phyloP scores from a whole-genome alignment of 2,797 vertebrate genomes.

The Tinamus major region DNA sequence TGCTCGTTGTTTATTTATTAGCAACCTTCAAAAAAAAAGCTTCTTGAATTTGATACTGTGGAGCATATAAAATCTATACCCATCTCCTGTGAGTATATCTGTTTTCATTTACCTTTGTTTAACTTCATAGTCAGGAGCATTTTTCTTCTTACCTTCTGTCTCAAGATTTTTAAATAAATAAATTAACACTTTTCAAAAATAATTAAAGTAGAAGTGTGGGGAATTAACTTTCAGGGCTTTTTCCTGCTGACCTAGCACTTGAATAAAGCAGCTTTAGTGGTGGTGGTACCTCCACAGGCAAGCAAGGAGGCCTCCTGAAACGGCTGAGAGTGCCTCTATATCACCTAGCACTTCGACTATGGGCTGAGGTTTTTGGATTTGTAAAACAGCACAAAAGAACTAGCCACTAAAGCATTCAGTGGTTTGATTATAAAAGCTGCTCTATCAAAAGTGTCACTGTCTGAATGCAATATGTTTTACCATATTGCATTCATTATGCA shows the following conservation, averaged over 20 bases:
- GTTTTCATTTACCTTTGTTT: not conserved
- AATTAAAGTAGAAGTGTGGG: not conserved
- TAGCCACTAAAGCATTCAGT: not conserved
- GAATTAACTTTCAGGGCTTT: not conserved
- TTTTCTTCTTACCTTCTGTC: not conserved
- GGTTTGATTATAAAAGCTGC: not conserved
- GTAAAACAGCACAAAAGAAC: not conserved
- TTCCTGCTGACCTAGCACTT: not conserved
- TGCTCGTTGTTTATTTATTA: not conserved
- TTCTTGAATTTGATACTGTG: not conserved
- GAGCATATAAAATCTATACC: not conserved
- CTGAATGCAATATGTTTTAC: too few species aligned
- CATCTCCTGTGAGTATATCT: too few species aligned
- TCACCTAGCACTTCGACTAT: rapidly evolving
- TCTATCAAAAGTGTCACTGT: not conserved
- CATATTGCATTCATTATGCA: not conserved
- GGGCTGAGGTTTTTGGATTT: not conserved
- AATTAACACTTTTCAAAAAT: not conserved
- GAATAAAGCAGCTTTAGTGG: not conserved
- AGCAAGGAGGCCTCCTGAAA: not conserved
- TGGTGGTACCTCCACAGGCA: not conserved
- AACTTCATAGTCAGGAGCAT: not conserved
- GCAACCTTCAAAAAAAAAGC: not conserved
- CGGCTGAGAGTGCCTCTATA: rapidly evolving
- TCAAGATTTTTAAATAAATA: not conserved